These are phyloP conservation scores for Hormiphora californensis DNA, from an alignment of 37 sponge, comb jelly and placozoan genomes.

Conservation along the genomic window DNA sequence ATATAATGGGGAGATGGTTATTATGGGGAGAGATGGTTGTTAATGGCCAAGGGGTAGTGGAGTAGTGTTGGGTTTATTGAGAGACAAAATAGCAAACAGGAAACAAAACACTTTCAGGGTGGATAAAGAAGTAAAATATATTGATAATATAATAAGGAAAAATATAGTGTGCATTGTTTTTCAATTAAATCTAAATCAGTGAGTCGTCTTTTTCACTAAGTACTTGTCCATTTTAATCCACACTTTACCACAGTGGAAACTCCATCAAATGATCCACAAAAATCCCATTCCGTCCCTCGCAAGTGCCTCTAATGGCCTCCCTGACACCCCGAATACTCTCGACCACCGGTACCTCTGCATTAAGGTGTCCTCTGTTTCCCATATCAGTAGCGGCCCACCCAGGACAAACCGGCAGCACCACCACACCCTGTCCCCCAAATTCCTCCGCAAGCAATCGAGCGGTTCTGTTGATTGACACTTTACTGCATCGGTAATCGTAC, in stretches of 20 bases:
- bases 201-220: too few species aligned
- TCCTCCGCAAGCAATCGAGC: background rate
- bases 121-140: too few species aligned
- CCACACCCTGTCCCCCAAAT: conserved; percentile 28
- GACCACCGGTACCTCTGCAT: conserved; percentile 34
- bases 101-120: too few species aligned
- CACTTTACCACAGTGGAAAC: conserved; percentile 34
- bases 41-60: too few species aligned
- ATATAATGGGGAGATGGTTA: too few species aligned
- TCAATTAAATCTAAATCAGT: too few species aligned
- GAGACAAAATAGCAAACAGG: too few species aligned
- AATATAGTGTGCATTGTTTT: too few species aligned
- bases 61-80: too few species aligned
- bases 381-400: conserved; percentile 51
- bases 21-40: too few species aligned
- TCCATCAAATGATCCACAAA: conserved; percentile 40
- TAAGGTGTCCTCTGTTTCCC: conserved; percentile 45
- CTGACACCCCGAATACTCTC: conserved; percentile 39
- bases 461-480: conserved; percentile 37
- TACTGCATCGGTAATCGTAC: conserved; percentile 52
- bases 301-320: conserved; percentile 3
- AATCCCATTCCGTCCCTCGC: background rate
- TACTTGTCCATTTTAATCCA: too few species aligned
- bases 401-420: conserved; percentile 21
- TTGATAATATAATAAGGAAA: too few species aligned